Conservation (phyloP, 2,888 invertebrate species). For the Cryptophagus acutangulus region DNA sequence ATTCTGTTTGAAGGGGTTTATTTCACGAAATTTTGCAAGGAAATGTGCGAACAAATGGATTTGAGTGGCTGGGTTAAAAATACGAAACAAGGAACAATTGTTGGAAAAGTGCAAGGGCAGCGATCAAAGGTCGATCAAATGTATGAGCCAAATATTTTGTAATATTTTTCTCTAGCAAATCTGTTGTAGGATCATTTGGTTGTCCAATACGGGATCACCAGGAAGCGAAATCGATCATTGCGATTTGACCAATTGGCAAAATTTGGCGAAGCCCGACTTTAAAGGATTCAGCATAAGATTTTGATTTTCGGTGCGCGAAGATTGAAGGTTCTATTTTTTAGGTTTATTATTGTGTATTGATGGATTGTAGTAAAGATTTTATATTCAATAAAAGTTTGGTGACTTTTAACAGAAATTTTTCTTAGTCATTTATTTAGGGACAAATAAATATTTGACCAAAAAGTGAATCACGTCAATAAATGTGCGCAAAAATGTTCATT, state of each 20-base stretch:
- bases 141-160: slow-evolving; percentile 55
- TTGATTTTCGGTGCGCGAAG: too few relatives aligned
- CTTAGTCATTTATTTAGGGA: too few relatives aligned
- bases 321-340: too few relatives aligned
- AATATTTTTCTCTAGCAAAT: slow-evolving; percentile 16
- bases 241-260: slow-evolving; percentile 76
- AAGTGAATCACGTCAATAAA: too few relatives aligned
- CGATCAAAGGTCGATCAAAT: slow-evolving; percentile 74
- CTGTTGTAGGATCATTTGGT: slow-evolving; percentile 70
- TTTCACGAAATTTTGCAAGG: slow-evolving; percentile 84
- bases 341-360: too few relatives aligned
- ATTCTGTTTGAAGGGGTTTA: slow-evolving; percentile 62
- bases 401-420: too few relatives aligned
- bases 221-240: slow-evolving; percentile 79
- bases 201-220: slow-evolving; percentile 76
- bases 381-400: too few relatives aligned
- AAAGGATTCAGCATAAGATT: slow-evolving; percentile 79
- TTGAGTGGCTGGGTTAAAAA: slow-evolving; percentile 92
- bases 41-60: slow-evolving; percentile 66
- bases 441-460: too few relatives aligned
- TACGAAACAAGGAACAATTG: slow-evolving; percentile 78
- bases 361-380: too few relatives aligned
- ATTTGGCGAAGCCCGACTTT: slow-evolving; percentile 62
- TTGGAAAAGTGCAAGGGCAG: slow-evolving; percentile 83
- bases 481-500: too few relatives aligned